Evolutionary conservation across 2,888 invertebrate genomes (phyloP).

Genomic region (Apodemia mormo): DNA sequence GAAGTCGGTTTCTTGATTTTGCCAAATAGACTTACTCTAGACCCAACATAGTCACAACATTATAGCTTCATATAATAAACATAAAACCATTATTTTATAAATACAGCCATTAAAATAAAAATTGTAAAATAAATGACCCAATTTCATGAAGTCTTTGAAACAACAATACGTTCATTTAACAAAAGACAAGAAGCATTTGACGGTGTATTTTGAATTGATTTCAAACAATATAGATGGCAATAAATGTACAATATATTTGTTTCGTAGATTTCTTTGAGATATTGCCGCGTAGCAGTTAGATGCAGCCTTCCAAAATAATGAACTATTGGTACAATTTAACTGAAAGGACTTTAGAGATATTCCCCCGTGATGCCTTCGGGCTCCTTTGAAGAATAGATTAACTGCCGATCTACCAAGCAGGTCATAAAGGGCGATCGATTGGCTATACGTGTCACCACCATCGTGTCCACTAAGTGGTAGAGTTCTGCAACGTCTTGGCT

Average conservation of each 20-base stretch:
- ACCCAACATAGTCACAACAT: background rate
- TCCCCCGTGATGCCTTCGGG: no score
- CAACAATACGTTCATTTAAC: background rate
- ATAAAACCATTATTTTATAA: background rate
- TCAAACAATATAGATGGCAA: background rate
- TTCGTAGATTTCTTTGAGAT: background rate
- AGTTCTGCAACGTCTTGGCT: no score
- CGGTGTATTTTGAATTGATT: background rate
- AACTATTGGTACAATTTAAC: background rate
- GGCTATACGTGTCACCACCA: no score
- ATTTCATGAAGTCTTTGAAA: background rate
- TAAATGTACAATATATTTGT: background rate
- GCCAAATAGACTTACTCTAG: no score
- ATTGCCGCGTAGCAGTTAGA: background rate
- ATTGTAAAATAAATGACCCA: background rate
- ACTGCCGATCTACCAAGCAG: no score
- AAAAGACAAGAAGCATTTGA: conserved; percentile 16
- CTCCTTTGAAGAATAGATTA: no score
- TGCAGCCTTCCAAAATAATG: background rate
- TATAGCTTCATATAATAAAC: background rate
- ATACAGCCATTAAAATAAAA: background rate
- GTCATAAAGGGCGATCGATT: no score
- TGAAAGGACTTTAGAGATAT: background rate
- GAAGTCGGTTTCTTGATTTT: no score
- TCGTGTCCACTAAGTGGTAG: no score